Evolutionary conservation across 2,797 vertebrate species (phyloP).

Genomic region (Thalassophryne amazonica): DNA sequence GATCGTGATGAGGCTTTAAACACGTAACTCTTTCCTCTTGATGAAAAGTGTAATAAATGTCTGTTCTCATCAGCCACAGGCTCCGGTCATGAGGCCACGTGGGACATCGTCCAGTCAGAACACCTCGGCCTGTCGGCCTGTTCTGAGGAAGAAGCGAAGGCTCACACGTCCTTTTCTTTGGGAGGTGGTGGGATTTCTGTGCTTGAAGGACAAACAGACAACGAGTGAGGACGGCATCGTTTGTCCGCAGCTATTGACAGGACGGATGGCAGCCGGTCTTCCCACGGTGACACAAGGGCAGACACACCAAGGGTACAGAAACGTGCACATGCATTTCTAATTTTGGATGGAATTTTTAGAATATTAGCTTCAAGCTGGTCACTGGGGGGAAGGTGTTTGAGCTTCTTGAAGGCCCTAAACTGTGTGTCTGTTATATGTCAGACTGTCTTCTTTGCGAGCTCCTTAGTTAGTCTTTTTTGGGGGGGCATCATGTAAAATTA

Average conservation of each 20-base stretch:
- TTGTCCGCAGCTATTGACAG: conserved; percentile 41
- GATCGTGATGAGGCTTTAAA: conserved; percentile 36
- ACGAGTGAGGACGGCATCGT: conserved; percentile 16
- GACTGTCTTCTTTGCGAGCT: too few relatives aligned
- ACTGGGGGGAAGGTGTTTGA: not conserved
- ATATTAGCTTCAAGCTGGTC: conserved; percentile 4
- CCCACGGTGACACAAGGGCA: conserved; percentile 35
- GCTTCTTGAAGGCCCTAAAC: not conserved
- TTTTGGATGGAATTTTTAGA: conserved; percentile 16
- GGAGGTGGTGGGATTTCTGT: conserved; percentile 36
- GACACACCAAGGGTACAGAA: conserved; percentile 14
- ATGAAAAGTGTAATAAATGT: conserved; percentile 44
- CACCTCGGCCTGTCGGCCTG: conserved; percentile 25
- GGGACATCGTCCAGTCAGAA: too few relatives aligned
- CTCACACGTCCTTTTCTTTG: conserved; percentile 18
- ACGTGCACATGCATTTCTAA: conserved; percentile 6
- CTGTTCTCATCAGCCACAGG: not conserved
- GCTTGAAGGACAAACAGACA: conserved; percentile 12
- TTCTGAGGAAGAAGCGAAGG: too few relatives aligned
- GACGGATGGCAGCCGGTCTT: conserved; percentile 14
- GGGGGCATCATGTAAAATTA: too few relatives aligned
- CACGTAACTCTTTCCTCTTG: conserved; percentile 13
- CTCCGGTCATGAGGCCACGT: too few relatives aligned
- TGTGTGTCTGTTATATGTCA: not conserved
- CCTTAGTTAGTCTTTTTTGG: too few relatives aligned